Evolutionary conservation across 2,797 vertebrate species (phyloP).

Genomic region (Sebastes trivittatus): DNA sequence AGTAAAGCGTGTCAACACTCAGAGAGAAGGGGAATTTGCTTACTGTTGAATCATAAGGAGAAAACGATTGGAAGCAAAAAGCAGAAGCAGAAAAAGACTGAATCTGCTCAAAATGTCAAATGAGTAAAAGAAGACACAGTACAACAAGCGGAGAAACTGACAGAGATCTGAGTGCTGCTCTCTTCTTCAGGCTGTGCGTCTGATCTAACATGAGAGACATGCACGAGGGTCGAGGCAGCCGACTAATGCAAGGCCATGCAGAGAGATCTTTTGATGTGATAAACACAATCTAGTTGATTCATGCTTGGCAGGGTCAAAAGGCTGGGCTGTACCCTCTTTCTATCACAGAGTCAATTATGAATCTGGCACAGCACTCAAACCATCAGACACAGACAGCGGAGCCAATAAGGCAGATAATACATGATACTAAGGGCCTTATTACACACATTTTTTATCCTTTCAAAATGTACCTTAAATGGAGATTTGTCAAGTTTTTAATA

Average conservation of each 20-base stretch:
- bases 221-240: constrained; percentile 16
- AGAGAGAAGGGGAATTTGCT: not conserved
- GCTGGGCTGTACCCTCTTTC: constrained; percentile 6
- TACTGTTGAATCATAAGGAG: not conserved
- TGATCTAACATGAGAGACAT: constrained; percentile 41
- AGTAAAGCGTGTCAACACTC: not conserved
- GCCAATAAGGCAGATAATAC: not conserved
- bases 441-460: not conserved
- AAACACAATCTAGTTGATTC: constrained; percentile 38
- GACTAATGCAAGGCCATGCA: constrained; percentile 27
- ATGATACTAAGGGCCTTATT: not conserved
- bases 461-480: no score
- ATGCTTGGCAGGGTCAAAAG: constrained; percentile 47
- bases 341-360: constrained; percentile 12
- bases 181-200: not conserved
- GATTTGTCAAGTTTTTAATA: no score
- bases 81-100: not conserved
- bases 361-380: constrained; percentile 10
- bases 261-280: constrained; percentile 47
- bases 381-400: not conserved
- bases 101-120: constrained; percentile 6
- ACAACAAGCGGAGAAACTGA: not conserved
- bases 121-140: not conserved
- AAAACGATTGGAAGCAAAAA: not conserved
- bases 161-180: not conserved